Evolutionary conservation across 2,113 vertebrate genomes (phyloP).

Genomic region (Rallus limicola): DNA sequence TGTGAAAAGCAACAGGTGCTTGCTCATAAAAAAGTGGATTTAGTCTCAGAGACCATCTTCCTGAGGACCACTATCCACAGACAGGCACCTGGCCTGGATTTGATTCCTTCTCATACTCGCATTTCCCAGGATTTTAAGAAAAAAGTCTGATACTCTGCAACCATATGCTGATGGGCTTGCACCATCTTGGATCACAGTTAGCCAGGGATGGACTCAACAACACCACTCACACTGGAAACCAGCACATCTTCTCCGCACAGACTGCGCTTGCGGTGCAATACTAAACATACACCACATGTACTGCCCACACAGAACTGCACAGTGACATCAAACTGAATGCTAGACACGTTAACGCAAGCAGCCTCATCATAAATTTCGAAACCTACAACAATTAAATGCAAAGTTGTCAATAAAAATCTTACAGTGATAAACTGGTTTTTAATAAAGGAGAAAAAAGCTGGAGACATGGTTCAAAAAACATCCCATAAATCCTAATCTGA

Average conservation of each 20-base stretch:
- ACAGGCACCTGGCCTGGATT: background rate
- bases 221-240: background rate
- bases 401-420: background rate
- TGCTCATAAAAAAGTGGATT: background rate
- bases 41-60: background rate
- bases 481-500: background rate
- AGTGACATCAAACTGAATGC: background rate
- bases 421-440: background rate
- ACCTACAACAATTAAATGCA: background rate
- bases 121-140: background rate
- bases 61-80: background rate
- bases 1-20: conserved; percentile 1
- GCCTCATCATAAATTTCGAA: background rate
- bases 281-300: too few species aligned
- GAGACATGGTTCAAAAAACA: background rate
- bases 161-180: background rate
- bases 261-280: background rate
- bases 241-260: background rate
- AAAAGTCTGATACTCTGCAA: background rate
- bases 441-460: background rate
- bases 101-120: background rate
- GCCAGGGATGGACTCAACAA: background rate
- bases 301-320: background rate
- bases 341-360: background rate
- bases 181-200: background rate